Percentiles rank a stretch among this genome's conserved stretches.
phyloP scores from a whole-genome alignment of 2,113 vertebrate species.

The Myiagra hebetior region DNA sequence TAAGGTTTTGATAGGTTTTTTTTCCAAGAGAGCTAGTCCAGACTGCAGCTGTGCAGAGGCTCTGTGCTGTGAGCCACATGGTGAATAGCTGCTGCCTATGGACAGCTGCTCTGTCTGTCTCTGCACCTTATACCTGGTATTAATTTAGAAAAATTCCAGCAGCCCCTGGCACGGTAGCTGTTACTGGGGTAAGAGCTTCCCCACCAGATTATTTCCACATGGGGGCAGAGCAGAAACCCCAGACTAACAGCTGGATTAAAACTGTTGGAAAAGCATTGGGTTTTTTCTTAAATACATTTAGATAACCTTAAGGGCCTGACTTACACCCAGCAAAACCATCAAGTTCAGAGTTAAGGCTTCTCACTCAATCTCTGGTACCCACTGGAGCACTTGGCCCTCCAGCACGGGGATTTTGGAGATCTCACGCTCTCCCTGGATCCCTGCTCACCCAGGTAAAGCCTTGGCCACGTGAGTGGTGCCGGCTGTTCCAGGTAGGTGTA shows the following conservation, averaged over 20 bases:
- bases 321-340: not conserved
- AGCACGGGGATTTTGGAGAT: not conserved
- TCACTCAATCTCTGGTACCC: not conserved
- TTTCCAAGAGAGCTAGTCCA: not conserved
- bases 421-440: not conserved
- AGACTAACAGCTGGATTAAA: not conserved
- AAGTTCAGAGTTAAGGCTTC: constrained; percentile 33
- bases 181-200: not conserved
- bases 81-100: not conserved
- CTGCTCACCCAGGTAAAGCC: not conserved
- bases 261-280: not conserved
- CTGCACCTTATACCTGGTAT: not conserved
- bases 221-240: not conserved
- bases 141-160: not conserved
- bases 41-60: not conserved
- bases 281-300: not conserved
- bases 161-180: not conserved
- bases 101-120: not conserved
- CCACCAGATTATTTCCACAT: not conserved
- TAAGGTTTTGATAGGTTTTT: not conserved
- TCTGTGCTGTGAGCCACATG: not conserved
- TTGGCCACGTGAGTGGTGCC: not conserved
- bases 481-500: not conserved
- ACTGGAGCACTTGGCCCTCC: not conserved
- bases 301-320: constrained; percentile 41